Conservation (phyloP, 37 sponge, comb jelly and placozoan species). For the Petrosia ficiformis region DNA sequence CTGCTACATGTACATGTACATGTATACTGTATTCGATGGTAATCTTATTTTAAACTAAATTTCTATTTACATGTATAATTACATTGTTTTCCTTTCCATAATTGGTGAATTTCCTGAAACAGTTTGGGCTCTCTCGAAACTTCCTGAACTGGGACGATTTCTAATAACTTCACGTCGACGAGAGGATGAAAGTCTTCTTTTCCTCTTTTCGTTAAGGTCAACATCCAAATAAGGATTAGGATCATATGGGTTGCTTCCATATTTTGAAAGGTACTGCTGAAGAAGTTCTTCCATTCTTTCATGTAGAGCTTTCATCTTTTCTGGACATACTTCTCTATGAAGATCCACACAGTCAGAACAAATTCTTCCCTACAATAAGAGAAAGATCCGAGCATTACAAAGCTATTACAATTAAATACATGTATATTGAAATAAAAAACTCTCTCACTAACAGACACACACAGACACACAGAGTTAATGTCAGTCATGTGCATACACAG, state of each 20-base stretch:
- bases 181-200: conserved; percentile 15
- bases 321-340: conserved; percentile 59
- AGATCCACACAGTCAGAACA: conserved; percentile 53
- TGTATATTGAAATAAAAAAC: not conserved
- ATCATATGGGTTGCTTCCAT: conserved; percentile 25
- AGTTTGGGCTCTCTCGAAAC: not conserved
- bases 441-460: not conserved
- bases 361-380: conserved; percentile 48
- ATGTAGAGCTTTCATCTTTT: conserved; percentile 63
- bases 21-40: too few relatives aligned
- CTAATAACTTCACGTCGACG: conserved; percentile 16
- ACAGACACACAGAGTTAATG: not conserved
- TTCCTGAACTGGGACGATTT: not conserved
- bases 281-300: conserved; percentile 65
- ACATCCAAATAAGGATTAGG: conserved; percentile 1
- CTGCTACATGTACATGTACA: not conserved
- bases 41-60: not conserved
- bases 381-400: not conserved
- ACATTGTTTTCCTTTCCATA: not conserved
- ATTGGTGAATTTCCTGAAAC: conserved; percentile 1
- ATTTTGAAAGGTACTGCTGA: conserved; percentile 32
- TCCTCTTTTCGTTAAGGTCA: not conserved
- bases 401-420: not conserved
- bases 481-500: too few relatives aligned
- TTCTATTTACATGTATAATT: not conserved